phyloP scores from a whole-genome alignment of 1,140 invertebrate species.

The Euura saliciscinereae region DNA sequence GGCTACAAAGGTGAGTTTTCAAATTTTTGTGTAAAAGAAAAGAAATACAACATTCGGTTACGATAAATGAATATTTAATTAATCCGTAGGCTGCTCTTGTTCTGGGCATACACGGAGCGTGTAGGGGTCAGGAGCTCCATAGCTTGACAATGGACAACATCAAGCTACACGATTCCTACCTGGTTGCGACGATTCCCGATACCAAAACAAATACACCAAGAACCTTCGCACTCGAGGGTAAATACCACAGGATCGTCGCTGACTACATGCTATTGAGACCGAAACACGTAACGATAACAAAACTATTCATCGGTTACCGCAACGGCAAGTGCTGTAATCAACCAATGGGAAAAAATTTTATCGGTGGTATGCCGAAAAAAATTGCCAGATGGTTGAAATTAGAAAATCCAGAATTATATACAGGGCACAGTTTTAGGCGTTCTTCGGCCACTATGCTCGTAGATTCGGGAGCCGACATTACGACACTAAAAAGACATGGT shows the following conservation, averaged over 20 bases:
- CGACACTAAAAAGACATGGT: too few relatives aligned
- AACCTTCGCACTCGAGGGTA: not conserved
- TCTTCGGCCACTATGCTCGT: slow-evolving; percentile 15
- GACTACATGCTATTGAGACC: slow-evolving; percentile 1
- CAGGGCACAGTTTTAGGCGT: slow-evolving; percentile 15
- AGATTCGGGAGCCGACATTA: slow-evolving; percentile 13
- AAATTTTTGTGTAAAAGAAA: not conserved
- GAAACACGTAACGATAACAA: slow-evolving; percentile 1
- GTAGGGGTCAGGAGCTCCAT: slow-evolving; percentile 15
- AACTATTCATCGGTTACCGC: slow-evolving; percentile 12
- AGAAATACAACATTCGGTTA: not conserved
- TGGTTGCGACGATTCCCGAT: slow-evolving; percentile 10
- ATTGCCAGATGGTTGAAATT: slow-evolving; percentile 7
- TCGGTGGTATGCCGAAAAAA: slow-evolving; percentile 9
- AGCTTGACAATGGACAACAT: slow-evolving; percentile 12
- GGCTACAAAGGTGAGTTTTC: not conserved
- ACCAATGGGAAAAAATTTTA: slow-evolving; percentile 16
- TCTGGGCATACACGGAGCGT: slow-evolving; percentile 16
- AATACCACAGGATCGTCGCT: not conserved
- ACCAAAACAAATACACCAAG: slow-evolving; percentile 15
- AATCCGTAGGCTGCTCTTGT: slow-evolving; percentile 14
- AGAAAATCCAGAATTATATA: slow-evolving; percentile 13
- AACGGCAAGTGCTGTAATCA: slow-evolving; percentile 13
- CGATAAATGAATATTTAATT: not conserved
- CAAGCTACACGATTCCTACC: slow-evolving; percentile 1